Evolutionary conservation across 2,888 invertebrate genomes (phyloP), one percentile per base, ranked within the genome.

Genomic region (Smittia sp.): DNA sequence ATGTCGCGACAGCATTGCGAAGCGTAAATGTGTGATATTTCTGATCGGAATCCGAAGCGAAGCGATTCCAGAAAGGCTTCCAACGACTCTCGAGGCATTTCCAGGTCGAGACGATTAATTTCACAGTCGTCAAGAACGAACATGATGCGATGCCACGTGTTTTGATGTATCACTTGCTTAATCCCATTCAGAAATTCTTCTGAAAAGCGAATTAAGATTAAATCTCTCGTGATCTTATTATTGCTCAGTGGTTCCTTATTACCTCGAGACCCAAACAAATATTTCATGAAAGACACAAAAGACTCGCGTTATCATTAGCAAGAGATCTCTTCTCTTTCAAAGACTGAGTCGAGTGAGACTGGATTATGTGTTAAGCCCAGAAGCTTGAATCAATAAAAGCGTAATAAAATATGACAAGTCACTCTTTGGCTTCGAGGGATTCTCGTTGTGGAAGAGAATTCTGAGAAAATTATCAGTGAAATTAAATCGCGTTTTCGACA

Each of bases 391-490:
- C 58, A 58, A 58, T 58, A 58, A 22, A 58, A 58, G 22, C 11
- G 58, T 58, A 58, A 58, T 58, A 58, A 46, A 58, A 58, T 58
- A 58, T 58, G 58, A 58, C 58, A 58, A 58, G 58, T 58, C 58
- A 58, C n/a, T 58, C 46, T 20, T 58, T 46, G 46, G 11, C 18
- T 20, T 58, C 4, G 22, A 58, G n/a, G 18, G 18, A 58, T 58
- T 58, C 18, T 22, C 58, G 7, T 22, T 18, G 13, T 18, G 58
- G 11, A 58, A 22, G 11, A 58, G n/a, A 58, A 58, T 58, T 58
- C 58, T 58, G 18, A 58, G 58, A 58, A 58, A 58, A 22, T 58
- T 58, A 58, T 58, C 58, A 20, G 9, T 9, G n/a, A 22, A 22
- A 58, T 58, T 58, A 46, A 46, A 46, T 46, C 46, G 46, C 46